Evolutionary conservation across 2,113 vertebrate species (phyloP).

Genomic region (Scophthalmus maximus): DNA sequence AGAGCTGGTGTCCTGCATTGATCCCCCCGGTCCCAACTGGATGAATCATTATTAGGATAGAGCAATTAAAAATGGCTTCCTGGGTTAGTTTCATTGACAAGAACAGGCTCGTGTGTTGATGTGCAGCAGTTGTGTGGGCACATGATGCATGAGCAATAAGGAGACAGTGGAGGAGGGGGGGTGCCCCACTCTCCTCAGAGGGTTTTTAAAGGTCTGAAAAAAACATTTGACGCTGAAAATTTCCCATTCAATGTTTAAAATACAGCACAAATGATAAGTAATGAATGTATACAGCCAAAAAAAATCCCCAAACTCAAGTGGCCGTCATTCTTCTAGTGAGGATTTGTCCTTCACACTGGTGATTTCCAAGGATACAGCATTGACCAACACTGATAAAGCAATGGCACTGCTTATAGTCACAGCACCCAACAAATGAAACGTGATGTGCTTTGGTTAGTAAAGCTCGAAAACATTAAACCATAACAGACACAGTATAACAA

Average conservation of each 20-base stretch:
- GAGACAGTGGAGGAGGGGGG: slow-evolving; percentile 19
- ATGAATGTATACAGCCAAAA: too few relatives aligned
- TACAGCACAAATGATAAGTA: background rate
- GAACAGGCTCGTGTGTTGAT: background rate
- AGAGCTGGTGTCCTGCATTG: slow-evolving; percentile 14
- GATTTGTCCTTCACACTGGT: slow-evolving; percentile 2
- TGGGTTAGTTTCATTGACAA: slow-evolving; percentile 7
- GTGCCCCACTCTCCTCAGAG: slow-evolving; percentile 1
- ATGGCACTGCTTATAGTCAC: slow-evolving; percentile 19
- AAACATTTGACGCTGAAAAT: background rate
- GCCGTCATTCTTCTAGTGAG: slow-evolving; percentile 14
- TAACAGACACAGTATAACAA: background rate
- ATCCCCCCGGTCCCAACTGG: slow-evolving; percentile 24
- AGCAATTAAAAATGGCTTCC: slow-evolving; percentile 22
- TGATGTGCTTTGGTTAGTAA: background rate
- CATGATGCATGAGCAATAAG: slow-evolving; percentile 21
- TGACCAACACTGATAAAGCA: slow-evolving; percentile 22
- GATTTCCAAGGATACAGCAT: slow-evolving; percentile 49
- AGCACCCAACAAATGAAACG: background rate
- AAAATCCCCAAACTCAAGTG: background rate
- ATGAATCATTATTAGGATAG: slow-evolving; percentile 33
- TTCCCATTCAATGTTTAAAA: background rate
- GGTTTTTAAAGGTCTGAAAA: slow-evolving; percentile 20
- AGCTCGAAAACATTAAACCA: background rate
- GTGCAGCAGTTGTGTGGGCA: slow-evolving; percentile 18